Evolutionary conservation across 2,888 invertebrate species (phyloP).

Genomic region (Nasonovia ribisnigri): DNA sequence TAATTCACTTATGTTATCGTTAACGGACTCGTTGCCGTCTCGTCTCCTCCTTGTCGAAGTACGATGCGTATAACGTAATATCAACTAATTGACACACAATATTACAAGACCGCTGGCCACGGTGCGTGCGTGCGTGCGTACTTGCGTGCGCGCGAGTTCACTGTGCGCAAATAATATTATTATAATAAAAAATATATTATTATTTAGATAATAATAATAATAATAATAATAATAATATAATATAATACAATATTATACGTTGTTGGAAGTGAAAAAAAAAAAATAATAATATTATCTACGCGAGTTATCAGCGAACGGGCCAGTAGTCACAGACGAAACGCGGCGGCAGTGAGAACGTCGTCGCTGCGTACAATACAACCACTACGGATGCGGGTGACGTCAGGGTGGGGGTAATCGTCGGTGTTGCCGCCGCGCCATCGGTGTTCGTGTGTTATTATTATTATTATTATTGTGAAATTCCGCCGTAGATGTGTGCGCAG

Average conservation of each 20-base stretch:
- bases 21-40: background rate
- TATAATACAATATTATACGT: background rate
- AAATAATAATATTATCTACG: background rate
- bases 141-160: background rate
- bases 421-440: background rate
- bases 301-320: conserved; percentile 5
- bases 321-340: background rate
- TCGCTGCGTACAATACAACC: background rate
- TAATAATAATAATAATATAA: background rate
- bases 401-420: background rate
- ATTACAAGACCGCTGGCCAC: background rate
- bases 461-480: conserved; percentile 8
- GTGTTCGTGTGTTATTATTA: background rate
- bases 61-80: background rate
- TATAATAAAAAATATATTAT: background rate
- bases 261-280: background rate
- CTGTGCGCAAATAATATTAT: background rate
- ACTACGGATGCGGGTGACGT: background rate
- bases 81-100: background rate
- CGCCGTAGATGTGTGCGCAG: background rate
- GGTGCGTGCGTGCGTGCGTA: background rate
- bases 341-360: background rate
- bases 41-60: background rate
- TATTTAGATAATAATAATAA: background rate
- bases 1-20: background rate